phyloP scores from a whole-genome alignment of 2,797 vertebrate species.

The Brachymystax lenok region DNA sequence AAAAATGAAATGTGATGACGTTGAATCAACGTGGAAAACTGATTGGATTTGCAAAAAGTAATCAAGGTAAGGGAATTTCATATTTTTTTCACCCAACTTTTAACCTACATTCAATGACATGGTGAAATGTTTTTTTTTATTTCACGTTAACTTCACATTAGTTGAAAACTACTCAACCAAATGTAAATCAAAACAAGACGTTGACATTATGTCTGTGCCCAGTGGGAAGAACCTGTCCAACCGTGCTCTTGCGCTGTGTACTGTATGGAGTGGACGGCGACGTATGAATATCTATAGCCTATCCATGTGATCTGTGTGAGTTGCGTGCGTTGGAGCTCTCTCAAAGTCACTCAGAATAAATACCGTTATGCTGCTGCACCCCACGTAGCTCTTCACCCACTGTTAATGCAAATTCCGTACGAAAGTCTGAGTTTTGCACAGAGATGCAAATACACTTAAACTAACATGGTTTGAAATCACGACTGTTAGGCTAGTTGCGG shows the following conservation, averaged over 20 bases:
- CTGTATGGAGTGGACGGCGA: constrained; percentile 2
- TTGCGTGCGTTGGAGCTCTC: constrained; percentile 48
- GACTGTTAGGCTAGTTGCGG: neutral
- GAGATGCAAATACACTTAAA: neutral
- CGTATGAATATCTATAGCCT: constrained; percentile 35
- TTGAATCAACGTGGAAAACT: no score
- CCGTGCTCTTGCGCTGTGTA: neutral
- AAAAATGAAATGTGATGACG: no score
- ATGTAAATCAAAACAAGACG: no score
- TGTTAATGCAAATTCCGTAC: constrained; percentile 41
- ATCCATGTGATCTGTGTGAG: constrained; percentile 42
- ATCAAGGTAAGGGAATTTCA: no score
- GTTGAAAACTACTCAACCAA: no score
- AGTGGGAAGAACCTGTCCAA: neutral
- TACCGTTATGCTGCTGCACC: constrained; percentile 37
- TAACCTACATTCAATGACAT: no score
- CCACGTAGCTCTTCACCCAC: constrained; percentile 64
- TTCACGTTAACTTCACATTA: no score
- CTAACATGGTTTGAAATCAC: neutral
- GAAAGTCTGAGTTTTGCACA: constrained; percentile 26
- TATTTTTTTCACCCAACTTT: no score
- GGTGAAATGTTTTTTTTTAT: no score
- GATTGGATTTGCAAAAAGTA: no score
- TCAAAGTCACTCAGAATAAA: constrained; percentile 33
- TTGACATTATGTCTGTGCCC: no score